phyloP scores from a whole-genome alignment of 1,140 invertebrate genomes.

The Cyclargus thomasi region DNA sequence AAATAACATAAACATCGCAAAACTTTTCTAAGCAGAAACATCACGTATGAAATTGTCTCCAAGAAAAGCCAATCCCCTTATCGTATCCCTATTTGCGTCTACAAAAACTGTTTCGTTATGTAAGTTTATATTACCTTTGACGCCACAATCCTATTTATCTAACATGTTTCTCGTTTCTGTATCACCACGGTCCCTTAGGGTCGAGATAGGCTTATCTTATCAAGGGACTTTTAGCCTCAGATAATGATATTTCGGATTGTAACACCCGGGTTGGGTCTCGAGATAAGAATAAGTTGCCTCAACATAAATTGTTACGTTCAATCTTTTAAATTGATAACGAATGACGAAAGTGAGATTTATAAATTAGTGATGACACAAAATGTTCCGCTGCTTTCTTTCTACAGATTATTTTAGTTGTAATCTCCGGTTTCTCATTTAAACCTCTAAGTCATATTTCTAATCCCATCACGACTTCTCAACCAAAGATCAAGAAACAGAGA shows the following conservation, averaged over 20 bases:
- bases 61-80: neutral
- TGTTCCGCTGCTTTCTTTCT: too few relatives aligned
- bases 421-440: too few relatives aligned
- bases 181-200: constrained; percentile 38
- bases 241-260: constrained; percentile 32
- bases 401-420: too few relatives aligned
- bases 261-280: neutral
- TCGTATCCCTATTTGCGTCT: neutral
- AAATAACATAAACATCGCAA: neutral
- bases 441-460: too few relatives aligned
- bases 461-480: too few relatives aligned
- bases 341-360: too few relatives aligned
- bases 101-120: neutral
- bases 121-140: neutral
- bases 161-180: constrained; percentile 33
- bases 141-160: neutral
- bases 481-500: too few relatives aligned
- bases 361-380: neutral
- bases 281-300: neutral
- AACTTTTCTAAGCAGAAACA: neutral
- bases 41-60: neutral
- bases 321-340: neutral
- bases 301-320: neutral
- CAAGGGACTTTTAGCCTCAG: constrained; percentile 38
- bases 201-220: constrained; percentile 63